A percentile compares a stretch with the other conserved stretches of the same genome.
Evolutionary conservation across 1,140 invertebrate species (phyloP).

Genomic region (Pristionchus pacificus): DNA sequence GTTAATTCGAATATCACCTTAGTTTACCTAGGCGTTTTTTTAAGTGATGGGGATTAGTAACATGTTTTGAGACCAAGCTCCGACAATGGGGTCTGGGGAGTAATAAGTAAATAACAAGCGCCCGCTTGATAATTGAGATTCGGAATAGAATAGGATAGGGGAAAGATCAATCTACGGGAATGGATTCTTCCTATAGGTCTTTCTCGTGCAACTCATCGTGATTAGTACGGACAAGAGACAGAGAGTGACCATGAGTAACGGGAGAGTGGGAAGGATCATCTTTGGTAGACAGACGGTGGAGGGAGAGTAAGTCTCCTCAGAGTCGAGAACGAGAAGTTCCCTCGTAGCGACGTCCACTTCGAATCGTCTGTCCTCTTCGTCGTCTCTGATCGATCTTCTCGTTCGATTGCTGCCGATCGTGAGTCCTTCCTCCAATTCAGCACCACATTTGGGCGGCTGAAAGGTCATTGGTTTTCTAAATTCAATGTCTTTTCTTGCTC

Average conservation of each 20-base stretch:
- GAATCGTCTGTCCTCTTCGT: neutral
- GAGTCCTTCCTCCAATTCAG: neutral
- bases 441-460: constrained; percentile 43
- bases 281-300: constrained; percentile 28
- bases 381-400: neutral
- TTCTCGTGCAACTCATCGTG: constrained; percentile 17
- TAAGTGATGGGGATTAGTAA: no score
- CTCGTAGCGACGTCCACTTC: constrained; percentile 44
- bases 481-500: neutral
- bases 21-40: no score
- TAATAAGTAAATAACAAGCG: no score
- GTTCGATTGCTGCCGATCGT: constrained; percentile 8
- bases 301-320: constrained; percentile 31
- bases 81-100: no score
- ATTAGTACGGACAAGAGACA: constrained; percentile 12
- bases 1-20: no score
- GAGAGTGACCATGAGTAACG: constrained; percentile 23
- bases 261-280: constrained; percentile 29
- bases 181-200: constrained; percentile 3
- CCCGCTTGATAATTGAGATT: no score
- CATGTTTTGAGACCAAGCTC: no score
- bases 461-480: constrained; percentile 4
- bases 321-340: constrained; percentile 40
- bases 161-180: neutral
- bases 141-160: no score